These are phyloP conservation scores for Peromyscus maniculatus DNA, from an alignment of 2,113 vertebrate genomes.

Conservation along the genomic window DNA sequence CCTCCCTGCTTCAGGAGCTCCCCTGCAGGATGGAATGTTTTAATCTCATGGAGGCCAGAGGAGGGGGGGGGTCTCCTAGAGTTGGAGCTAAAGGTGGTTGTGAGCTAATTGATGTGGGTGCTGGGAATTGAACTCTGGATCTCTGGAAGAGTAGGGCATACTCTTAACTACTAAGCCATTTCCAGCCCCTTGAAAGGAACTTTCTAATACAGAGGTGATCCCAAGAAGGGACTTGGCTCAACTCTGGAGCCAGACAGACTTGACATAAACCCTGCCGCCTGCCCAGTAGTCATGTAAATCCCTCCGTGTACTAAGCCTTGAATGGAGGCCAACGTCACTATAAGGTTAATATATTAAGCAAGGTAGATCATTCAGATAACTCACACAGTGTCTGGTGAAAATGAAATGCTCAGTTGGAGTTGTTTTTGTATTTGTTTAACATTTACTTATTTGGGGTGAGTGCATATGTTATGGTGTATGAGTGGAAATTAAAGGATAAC, in stretches of 20 bases:
- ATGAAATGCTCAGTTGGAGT: background rate
- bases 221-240: background rate
- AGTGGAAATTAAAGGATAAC: background rate
- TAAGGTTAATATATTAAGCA: background rate
- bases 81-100: background rate
- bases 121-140: background rate
- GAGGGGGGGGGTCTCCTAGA: background rate
- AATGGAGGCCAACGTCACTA: background rate
- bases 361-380: background rate
- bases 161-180: background rate
- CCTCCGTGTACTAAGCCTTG: background rate
- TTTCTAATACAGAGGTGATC: background rate
- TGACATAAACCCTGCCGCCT: background rate
- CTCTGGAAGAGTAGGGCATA: background rate
- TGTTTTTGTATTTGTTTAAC: background rate
- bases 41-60: background rate
- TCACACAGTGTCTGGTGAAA: background rate
- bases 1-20: background rate
- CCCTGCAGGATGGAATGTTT: background rate
- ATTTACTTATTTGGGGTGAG: background rate
- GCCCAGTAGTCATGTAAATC: background rate
- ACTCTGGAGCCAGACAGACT: background rate
- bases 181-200: background rate
- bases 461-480: background rate
- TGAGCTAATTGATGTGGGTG: background rate